These are phyloP conservation scores for Autographa pulchrina DNA, from an alignment of 2,888 invertebrate genomes.

Conservation along the genomic window DNA sequence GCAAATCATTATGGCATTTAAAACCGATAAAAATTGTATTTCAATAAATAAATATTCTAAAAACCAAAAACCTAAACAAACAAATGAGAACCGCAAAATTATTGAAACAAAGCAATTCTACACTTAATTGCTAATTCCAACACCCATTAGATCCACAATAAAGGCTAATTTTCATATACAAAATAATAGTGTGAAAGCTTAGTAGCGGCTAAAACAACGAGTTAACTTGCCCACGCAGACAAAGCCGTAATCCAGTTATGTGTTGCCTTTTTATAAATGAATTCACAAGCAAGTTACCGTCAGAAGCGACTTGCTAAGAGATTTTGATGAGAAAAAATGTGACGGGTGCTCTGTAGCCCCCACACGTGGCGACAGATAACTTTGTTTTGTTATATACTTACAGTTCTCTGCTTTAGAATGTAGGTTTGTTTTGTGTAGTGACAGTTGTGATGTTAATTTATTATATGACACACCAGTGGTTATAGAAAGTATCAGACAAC, in stretches of 20 bases:
- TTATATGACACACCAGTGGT: neutral
- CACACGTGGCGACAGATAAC: neutral
- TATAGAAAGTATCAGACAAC: too few relatives aligned
- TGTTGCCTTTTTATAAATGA: constrained; percentile 46
- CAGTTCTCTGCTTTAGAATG: neutral
- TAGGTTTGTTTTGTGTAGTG: neutral
- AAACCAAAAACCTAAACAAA: too few relatives aligned
- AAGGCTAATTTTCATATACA: neutral
- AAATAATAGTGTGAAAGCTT: neutral
- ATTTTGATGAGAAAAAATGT: constrained; percentile 18
- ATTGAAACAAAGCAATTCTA: too few relatives aligned
- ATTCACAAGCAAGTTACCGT: constrained; percentile 28
- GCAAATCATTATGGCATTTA: too few relatives aligned
- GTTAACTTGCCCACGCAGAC: constrained; percentile 25
- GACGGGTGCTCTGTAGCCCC: neutral
- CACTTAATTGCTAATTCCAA: neutral
- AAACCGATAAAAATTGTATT: too few relatives aligned
- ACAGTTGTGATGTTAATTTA: neutral
- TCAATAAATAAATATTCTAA: too few relatives aligned
- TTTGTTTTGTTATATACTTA: neutral
- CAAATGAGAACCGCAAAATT: too few relatives aligned
- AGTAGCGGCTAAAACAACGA: constrained; percentile 28
- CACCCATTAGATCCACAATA: neutral
- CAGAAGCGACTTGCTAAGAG: constrained; percentile 19
- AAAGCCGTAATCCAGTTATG: constrained; percentile 35